Base-by-base conservation (phyloP, 1,140 invertebrate genomes). In the Achatina immaculata region DNA sequence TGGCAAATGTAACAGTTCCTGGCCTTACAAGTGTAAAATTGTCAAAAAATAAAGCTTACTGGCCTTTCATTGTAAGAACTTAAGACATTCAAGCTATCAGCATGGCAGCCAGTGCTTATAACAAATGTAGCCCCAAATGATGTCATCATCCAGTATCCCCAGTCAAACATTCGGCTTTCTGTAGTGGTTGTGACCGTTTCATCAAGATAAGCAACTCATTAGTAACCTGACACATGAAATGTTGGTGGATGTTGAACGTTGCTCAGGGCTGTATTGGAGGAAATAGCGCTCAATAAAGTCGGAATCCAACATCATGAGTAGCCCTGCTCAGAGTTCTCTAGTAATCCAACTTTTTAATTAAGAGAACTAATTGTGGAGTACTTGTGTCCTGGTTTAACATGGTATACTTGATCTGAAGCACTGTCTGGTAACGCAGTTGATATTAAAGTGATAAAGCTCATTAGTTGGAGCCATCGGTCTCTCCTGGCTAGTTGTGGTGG, bases 391-490 rank as follows among this genome's bases (percentile, higher is more conserved):
- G 4, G 58, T 62, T n/a, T 62, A 28, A 31, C 2, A 24, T 16
- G 31, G n/a, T 31, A 28, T 62, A 4, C 58, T 31, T 62, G 28
- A 6, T 34, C 28, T 62, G 58, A 62, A 62, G 58, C 31, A 62
- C 16, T 62, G n/a, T 62, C 58, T 62, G 16, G 28, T 31, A 62
- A 6, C 4, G 58, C 4, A 7, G 9, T 62, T 31, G 58, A 62
- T 62, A n/a, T 55, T 28, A 19, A 62, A 28, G 7, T 62, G 58
- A 62, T 62, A 62, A 62, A 62, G 31, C 58, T 62, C 28, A 62
- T 62, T 62, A 62, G 58, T 16, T 28, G n/a, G 58, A 62, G 58
- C 28, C 58, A 62, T 62, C 58, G 31, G 58, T 62, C 58, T 62
- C n/a, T 62, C 58, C 31, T 31, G n/a, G 58, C 58, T 31, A 2